These are phyloP conservation scores for Drosophila albomicans DNA, from an alignment of 1,140 invertebrate genomes.

Conservation along the genomic window DNA sequence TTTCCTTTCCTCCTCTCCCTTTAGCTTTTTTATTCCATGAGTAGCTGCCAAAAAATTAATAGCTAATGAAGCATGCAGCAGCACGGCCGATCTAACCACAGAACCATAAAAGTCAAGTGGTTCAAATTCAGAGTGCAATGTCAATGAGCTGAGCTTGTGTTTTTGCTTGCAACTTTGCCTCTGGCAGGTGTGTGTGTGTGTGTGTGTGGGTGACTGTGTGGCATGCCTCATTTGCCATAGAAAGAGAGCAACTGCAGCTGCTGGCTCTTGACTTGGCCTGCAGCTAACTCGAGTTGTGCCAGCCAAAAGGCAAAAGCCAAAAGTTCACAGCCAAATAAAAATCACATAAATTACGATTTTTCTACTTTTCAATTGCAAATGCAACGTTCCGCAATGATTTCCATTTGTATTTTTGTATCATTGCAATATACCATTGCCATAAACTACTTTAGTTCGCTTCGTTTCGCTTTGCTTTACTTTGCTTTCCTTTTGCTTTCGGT, in stretches of 20 bases:
- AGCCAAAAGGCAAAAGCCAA: conserved; percentile 20
- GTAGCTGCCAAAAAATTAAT: conserved; percentile 55
- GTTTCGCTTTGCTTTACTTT: conserved; percentile 31
- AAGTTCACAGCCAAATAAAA: conserved; percentile 65
- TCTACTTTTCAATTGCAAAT: conserved; percentile 51
- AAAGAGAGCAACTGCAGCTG: conserved; percentile 31
- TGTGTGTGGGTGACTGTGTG: conserved; percentile 22
- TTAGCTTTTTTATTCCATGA: too few relatives aligned
- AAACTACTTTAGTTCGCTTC: conserved; percentile 30
- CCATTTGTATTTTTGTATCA: conserved; percentile 61
- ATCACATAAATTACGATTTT: conserved; percentile 63
- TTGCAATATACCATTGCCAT: conserved; percentile 24
- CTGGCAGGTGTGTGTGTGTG: neutral
- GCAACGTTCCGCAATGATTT: conserved; percentile 53
- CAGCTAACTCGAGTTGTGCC: conserved; percentile 17
- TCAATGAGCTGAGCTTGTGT: conserved; percentile 5
- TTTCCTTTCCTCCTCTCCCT: too few relatives aligned
- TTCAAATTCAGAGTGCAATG: conserved; percentile 19
- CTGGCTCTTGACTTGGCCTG: conserved; percentile 25
- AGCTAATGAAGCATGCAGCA: conserved; percentile 69
- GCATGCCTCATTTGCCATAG: conserved; percentile 68
- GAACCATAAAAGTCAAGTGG: conserved; percentile 69
- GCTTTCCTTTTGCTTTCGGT: neutral
- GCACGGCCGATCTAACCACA: conserved; percentile 41
- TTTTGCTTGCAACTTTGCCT: conserved; percentile 15